A percentile compares a stretch with the other conserved stretches of the same genome.
Conservation (phyloP, 2,888 invertebrate species). For the Plebejus anna region DNA sequence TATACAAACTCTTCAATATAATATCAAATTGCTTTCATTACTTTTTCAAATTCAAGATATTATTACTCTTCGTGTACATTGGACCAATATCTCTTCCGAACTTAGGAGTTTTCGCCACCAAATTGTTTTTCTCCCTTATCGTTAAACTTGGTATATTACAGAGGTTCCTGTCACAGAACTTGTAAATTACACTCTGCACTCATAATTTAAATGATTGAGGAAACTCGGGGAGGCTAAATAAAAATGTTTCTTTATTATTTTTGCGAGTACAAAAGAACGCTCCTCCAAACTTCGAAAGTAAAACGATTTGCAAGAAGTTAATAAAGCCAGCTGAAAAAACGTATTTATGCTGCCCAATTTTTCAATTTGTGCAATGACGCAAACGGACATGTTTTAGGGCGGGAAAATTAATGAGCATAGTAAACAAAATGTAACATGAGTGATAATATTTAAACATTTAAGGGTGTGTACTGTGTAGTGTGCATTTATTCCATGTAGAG, state of each 20-base stretch:
- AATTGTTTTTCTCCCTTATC: conserved; percentile 57
- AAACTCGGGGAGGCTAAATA: conserved; percentile 8
- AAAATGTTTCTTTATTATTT: conserved; percentile 20
- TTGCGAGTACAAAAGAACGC: conserved; percentile 15
- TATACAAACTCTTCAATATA: neutral
- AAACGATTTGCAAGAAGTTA: conserved; percentile 1
- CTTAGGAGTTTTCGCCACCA: conserved; percentile 57
- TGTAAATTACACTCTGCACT: conserved; percentile 26
- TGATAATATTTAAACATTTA: too few species aligned
- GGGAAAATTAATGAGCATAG: too few species aligned
- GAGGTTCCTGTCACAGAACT: conserved; percentile 22
- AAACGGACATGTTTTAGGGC: too few species aligned
- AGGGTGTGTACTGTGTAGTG: too few species aligned
- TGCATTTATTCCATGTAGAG: too few species aligned
- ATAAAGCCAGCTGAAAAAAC: conserved; percentile 6
- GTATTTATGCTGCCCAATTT: neutral
- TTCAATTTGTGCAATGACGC: neutral
- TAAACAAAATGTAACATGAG: too few species aligned
- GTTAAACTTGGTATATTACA: conserved; percentile 22
- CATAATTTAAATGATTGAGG: conserved; percentile 23
- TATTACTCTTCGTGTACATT: neutral
- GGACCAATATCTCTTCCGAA: conserved; percentile 46
- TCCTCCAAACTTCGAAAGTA: neutral
- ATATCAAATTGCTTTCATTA: neutral
- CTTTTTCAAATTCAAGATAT: neutral